These are phyloP conservation scores for Elephantulus edwardii DNA, from an alignment of 2,113 vertebrate species.

Conservation along the genomic window DNA sequence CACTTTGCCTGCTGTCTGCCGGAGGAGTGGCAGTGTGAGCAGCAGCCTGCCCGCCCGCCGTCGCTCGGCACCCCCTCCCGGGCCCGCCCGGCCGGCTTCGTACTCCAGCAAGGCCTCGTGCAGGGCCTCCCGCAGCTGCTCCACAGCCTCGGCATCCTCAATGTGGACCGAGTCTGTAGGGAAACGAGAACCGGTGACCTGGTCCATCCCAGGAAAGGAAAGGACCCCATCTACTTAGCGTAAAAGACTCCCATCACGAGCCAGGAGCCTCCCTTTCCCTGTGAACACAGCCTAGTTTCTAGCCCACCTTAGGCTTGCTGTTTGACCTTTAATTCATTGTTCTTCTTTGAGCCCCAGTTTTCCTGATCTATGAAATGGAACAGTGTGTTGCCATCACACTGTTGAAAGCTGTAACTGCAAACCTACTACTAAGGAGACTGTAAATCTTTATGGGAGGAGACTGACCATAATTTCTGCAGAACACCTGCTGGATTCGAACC, in stretches of 20 bases:
- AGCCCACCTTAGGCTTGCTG: not conserved
- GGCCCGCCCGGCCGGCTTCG: conserved; percentile 86
- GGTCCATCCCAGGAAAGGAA: not conserved
- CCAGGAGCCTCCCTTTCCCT: not conserved
- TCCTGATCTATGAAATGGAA: not conserved
- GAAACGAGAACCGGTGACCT: rapidly evolving
- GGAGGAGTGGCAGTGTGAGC: conserved; percentile 91
- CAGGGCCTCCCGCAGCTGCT: conserved; percentile 93
- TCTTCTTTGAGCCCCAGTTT: not conserved
- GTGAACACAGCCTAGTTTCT: not conserved
- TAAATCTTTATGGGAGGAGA: too few species aligned
- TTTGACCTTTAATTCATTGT: not conserved
- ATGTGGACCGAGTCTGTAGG: conserved; percentile 93
- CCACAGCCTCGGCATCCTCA: conserved; percentile 93
- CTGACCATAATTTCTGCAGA: too few species aligned
- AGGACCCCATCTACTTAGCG: not conserved
- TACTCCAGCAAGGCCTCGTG: conserved; percentile 93
- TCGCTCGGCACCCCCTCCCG: conserved; percentile 84
- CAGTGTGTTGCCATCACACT: not conserved
- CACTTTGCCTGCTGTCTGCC: conserved; percentile 93
- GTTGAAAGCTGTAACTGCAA: too few species aligned
- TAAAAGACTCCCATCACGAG: not conserved
- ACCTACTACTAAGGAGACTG: too few species aligned
- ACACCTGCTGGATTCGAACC: too few species aligned
- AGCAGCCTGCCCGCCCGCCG: conserved; percentile 91